Percentiles rank a stretch among this genome's conserved stretches.
These are phyloP conservation scores for Falco berigora DNA, from an alignment of 2,797 vertebrate genomes.

Conservation along the genomic window DNA sequence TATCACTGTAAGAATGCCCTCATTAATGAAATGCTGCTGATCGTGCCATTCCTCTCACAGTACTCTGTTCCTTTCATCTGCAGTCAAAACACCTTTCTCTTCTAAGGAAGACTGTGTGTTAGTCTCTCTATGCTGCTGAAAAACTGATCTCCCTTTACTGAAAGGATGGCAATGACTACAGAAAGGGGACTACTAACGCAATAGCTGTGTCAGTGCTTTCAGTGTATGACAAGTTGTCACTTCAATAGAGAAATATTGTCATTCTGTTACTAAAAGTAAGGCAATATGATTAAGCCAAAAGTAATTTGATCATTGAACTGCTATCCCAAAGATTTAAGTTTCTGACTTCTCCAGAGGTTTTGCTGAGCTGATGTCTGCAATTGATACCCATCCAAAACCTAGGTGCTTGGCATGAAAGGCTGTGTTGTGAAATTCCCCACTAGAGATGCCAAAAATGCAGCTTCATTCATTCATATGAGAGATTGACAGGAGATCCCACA, in stretches of 20 bases:
- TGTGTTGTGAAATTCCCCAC: background rate
- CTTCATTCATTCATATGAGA: background rate
- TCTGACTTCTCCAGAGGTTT: background rate
- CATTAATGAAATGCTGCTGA: background rate
- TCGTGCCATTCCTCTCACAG: background rate
- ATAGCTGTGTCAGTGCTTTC: background rate
- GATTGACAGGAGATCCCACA: fast-evolving
- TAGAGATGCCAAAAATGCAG: background rate
- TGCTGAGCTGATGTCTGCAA: background rate
- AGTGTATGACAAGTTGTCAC: background rate
- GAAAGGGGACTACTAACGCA: background rate
- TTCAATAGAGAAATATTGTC: background rate
- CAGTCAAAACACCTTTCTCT: background rate
- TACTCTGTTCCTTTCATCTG: background rate
- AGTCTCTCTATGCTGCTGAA: background rate
- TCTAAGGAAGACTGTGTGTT: background rate
- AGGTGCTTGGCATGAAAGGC: background rate
- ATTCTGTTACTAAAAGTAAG: background rate
- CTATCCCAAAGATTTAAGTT: background rate
- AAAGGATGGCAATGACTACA: background rate
- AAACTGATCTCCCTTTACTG: background rate
- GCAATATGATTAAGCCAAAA: background rate
- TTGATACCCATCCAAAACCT: background rate
- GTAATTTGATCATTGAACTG: background rate
- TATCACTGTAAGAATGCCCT: background rate